Evolutionary conservation across 2,888 invertebrate species (phyloP), one percentile per base, ranked within the genome.

Genomic region (Malacosoma neustria): DNA sequence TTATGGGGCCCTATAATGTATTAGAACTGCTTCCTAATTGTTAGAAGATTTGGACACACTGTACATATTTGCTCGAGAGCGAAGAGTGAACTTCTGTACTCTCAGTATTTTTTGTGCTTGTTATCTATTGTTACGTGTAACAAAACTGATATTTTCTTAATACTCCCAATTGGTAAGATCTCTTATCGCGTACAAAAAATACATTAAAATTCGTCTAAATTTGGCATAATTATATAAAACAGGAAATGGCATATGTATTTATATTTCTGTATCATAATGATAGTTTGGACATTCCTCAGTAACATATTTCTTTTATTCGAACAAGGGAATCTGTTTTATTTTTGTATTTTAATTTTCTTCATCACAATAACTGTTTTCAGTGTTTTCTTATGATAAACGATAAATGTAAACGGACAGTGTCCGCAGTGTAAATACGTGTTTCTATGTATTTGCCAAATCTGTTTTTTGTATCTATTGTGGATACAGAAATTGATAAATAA

Each of bases 401-500:
- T 53, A 61, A 55, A 61, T 63, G 38, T 51, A 59, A 59, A 59
- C 62, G 55, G 50, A 50, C 48, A 51, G 48, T 51, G 41, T 45
- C 49, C 54, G 49, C 51, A 40, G 59, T 72, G 73, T 74, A 72
- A 72, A 70, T 73, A 69, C 60, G 54, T 63, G 57, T 53, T 35
- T 38, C 48, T 55, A 48, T 60, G 54, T 60, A 61, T 65, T 69
- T 62, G 69, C 71, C 72, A 70, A 72, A 68, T 63, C 60, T 55
- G 60, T 67, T 63, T 59, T 60, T 49, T 69, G 76, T 79, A 74
- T 82, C 80, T 72, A 61, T 82, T 81, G 77, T 82, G 69, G 84
- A 79, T 85, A 85, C 84, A 82, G 84, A 84, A 84, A 84, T 85
- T 84, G 70, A 85, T 82, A 82, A 85, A 85, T 85, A 82, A 65